Conservation (phyloP, 2,113 vertebrate species). For the Callithrix jacchus region DNA sequence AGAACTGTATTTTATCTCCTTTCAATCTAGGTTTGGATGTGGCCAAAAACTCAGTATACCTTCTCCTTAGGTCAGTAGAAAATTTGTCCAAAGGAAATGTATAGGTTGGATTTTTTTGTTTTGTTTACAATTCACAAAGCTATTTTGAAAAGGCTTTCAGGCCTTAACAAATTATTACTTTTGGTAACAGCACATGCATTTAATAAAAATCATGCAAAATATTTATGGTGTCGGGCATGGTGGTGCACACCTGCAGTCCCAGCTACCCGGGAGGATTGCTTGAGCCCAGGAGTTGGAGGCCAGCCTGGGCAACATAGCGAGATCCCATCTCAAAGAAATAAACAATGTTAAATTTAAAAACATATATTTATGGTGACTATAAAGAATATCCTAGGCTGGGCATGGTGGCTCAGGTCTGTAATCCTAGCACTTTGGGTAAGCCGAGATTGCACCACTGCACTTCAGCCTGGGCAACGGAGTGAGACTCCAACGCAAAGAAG, state of each 20-base stretch:
- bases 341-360: background rate
- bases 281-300: background rate
- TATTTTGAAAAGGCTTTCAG: background rate
- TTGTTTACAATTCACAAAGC: slow-evolving; percentile 26
- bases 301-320: background rate
- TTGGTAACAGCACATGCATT: background rate
- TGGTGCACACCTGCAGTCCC: background rate
- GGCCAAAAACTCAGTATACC: background rate
- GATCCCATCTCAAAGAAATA: background rate
- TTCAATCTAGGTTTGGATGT: background rate
- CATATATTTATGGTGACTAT: background rate
- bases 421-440: background rate
- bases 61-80: slow-evolving; percentile 6
- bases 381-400: background rate
- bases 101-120: background rate
- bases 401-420: background rate
- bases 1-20: background rate
- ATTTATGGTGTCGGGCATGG: background rate
- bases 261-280: background rate
- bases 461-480: background rate
- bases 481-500: background rate
- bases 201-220: background rate
- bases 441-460: background rate
- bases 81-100: slow-evolving; percentile 38
- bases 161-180: background rate